Base-by-base conservation (phyloP, 2,888 invertebrate species). In the Hypercompe scribonia region DNA sequence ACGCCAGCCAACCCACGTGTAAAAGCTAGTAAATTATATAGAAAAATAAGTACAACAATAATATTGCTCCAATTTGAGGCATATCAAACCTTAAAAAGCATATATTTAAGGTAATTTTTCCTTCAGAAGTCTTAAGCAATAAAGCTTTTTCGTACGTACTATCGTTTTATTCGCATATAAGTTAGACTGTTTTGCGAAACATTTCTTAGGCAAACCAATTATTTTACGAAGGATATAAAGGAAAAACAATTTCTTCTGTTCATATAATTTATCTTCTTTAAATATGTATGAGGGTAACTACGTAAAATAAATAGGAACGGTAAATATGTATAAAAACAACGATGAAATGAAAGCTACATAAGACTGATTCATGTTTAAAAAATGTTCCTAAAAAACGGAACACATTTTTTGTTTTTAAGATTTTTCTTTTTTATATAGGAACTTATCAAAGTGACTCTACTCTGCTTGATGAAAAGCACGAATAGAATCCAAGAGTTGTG, bases 171-270 rank as follows among this genome's bases (percentile, higher is more conserved):
- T 68, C 61, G 24, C 42, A 34, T 34, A 65, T 69, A 61, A 61
- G 33, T 42, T 65, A 58, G 24, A 36, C 15, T n/a, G 34, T 65
- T 65, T 65, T n/a, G 39, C 61, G 67, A n/a, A 71, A 61, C 61
- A 71, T 71, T 67, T 71, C 34, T 66, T 66, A 71, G 39, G 61
- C 66, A 71, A 71, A 65, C 71, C 71, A 71, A 71, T 71, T 71
- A 71, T 71, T 42, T 66, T 71, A 21, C 31, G 58, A 66, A 67
- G 61, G 71, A 66, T 61, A 67, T 65, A 70, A 71, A 67, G 67
- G 61, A 67, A 67, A 67, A 71, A 66, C 71, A 71, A 71, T 68
- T 67, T 54, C 54, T 67, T 46, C 15, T 58, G 70, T 67, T 63
- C 61, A 73, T 73, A 70, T 66, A 66, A 70, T 66, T 70, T 39